Percentiles rank a stretch among this genome's conserved stretches.
Conservation (phyloP, 2,888 invertebrate species). For the Hirtodrosophila trivittata region DNA sequence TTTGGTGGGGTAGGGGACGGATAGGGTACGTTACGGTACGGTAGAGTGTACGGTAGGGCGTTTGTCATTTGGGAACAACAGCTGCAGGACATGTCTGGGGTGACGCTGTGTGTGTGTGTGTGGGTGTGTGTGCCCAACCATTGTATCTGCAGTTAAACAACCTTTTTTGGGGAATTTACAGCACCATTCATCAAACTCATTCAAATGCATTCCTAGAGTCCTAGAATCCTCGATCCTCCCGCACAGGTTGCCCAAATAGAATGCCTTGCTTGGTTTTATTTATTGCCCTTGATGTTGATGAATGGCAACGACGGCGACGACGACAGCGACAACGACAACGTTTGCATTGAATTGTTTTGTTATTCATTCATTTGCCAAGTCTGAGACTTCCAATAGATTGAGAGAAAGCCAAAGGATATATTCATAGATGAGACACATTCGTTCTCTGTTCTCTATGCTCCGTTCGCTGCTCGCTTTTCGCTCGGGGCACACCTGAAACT, state of each 20-base stretch:
- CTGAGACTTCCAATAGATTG: neutral
- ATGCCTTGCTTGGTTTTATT: slow-evolving; percentile 55
- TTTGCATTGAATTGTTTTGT: slow-evolving; percentile 22
- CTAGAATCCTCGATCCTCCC: slow-evolving; percentile 5
- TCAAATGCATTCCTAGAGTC: slow-evolving; percentile 27
- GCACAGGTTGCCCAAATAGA: neutral
- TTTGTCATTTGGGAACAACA: slow-evolving; percentile 9
- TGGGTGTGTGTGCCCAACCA: neutral
- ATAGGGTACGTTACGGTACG: neutral
- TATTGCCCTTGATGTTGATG: slow-evolving; percentile 69
- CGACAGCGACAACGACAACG: slow-evolving; percentile 23
- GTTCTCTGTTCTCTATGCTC: too few species aligned
- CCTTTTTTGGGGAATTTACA: slow-evolving; percentile 46
- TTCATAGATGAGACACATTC: too few species aligned
- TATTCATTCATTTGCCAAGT: slow-evolving; percentile 10
- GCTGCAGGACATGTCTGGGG: slow-evolving; percentile 8
- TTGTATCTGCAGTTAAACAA: slow-evolving; percentile 19
- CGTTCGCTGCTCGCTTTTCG: neutral
- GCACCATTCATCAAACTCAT: slow-evolving; percentile 67
- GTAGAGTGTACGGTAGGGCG: neutral
- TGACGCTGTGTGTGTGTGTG: slow-evolving; percentile 4
- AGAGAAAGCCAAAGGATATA: too few species aligned
- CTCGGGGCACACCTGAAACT: neutral
- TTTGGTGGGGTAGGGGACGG: too few species aligned
- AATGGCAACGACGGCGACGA: slow-evolving; percentile 48